Evolutionary conservation across 2,888 invertebrate species (phyloP).

Genomic region (Steinernema carpocapsae): DNA sequence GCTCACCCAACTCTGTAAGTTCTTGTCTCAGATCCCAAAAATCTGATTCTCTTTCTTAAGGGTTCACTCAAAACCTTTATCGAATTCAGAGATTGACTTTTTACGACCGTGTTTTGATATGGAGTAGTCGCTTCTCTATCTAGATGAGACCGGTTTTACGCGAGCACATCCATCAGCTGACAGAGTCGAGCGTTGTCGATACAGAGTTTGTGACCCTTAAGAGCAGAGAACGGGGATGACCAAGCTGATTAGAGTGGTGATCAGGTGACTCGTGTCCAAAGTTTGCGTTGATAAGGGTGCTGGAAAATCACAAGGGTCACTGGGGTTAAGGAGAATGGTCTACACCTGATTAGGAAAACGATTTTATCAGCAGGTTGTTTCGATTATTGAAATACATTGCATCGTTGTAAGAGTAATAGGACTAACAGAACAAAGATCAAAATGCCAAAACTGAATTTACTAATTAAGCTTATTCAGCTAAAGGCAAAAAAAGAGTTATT

Average conservation of each 20-base stretch:
- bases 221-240: too few species aligned
- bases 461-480: too few species aligned
- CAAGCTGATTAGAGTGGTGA: background rate
- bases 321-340: background rate
- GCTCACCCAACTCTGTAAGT: constrained; percentile 17
- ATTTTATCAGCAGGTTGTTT: too few species aligned
- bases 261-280: background rate
- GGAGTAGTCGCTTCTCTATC: background rate
- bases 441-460: too few species aligned
- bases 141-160: background rate
- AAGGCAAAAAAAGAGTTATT: too few species aligned
- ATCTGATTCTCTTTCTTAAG: too few species aligned
- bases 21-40: background rate
- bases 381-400: too few species aligned
- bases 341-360: too few species aligned
- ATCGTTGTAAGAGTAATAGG: too few species aligned
- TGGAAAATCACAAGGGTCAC: background rate
- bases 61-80: too few species aligned
- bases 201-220: background rate
- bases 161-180: background rate
- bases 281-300: background rate
- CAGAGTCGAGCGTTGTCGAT: background rate
- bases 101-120: constrained; percentile 6
- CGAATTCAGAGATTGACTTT: too few species aligned
- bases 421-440: too few species aligned